Evolutionary conservation across 1,140 invertebrate species (phyloP), one percentile per base, ranked within the genome.

Genomic region (Parapsyche elsis): DNA sequence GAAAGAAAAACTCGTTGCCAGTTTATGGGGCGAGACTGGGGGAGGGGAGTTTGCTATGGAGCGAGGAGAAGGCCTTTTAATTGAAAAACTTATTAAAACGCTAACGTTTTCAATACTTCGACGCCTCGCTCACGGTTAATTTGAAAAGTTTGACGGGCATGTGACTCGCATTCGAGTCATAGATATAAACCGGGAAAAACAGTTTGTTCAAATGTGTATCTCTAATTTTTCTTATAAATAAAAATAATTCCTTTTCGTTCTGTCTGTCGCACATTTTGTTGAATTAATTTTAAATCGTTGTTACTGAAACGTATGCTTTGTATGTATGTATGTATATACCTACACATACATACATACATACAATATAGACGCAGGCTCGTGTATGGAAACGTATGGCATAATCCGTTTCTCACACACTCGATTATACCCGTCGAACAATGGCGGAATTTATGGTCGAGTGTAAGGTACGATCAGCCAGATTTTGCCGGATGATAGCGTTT

Each of bases 61-160:
- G 30, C 30, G 49, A 53, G 49, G 38, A 73, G 38, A 73, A 49
- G 26, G 61, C 38, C 16, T 73, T 73, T 73, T 73, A 73, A 73
- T 73, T 73, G 71, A 73, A 73, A 73, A 73, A 73, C 71, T 73
- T 73, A 49, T 73, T 73, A 73, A 73, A 73, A 73, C 45, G 38
- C 71, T 73, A 49, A 73, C 71, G 45, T 73, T 49, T 73, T 45
- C 64, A 26, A 67, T 67, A 67, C 64, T 24, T 30, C 64, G 64
- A 23, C 64, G 64, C 64, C 16, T 12, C 9, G 24, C 21, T 30
- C 64, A 30, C 64, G 23, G 71, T 73, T 49, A 73, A 73, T 73
- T 73, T 73, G 45, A 46, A 73, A 73, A 73, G 71, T 73, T 73
- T 45, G 71, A 67, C 24, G 24, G 24, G 64, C 64, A 16, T 53